Evolutionary conservation across 2,888 invertebrate species (phyloP).

Genomic region (Eristalis pertinax): DNA sequence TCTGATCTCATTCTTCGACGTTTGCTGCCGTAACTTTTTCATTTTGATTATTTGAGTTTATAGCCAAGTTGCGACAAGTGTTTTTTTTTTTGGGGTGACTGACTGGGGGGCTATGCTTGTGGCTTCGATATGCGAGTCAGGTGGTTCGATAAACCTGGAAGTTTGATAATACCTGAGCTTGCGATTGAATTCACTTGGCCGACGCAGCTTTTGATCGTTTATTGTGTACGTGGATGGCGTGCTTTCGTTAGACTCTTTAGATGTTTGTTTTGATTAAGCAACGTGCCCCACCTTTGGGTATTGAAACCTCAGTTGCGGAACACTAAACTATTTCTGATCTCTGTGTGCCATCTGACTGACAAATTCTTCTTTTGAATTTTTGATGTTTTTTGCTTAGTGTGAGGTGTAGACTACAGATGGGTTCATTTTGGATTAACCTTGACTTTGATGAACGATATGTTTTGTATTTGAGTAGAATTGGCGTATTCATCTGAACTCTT

Average conservation of each 20-base stretch:
- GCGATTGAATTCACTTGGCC: neutral
- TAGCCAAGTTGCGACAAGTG: neutral
- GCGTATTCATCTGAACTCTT: no score
- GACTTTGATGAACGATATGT: no score
- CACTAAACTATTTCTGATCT: neutral
- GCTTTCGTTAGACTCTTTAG: neutral
- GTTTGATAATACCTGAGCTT: neutral
- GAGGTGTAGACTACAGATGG: neutral
- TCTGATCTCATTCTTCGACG: neutral
- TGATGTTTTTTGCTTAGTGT: neutral
- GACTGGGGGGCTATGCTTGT: neutral
- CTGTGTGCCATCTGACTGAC: neutral
- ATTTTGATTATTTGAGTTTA: neutral
- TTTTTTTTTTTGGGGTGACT: neutral
- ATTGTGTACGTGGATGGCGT: neutral
- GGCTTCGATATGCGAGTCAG: neutral
- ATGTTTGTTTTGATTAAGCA: neutral
- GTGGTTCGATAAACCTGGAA: neutral
- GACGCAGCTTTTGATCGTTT: neutral
- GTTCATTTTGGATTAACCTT: no score
- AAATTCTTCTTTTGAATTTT: neutral
- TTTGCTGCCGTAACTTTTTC: neutral
- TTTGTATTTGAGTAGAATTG: no score
- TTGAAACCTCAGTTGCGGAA: neutral
- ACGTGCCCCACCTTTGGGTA: neutral